phyloP scores from a whole-genome alignment of 2,888 invertebrate genomes.

The Ectropis crepuscularia region DNA sequence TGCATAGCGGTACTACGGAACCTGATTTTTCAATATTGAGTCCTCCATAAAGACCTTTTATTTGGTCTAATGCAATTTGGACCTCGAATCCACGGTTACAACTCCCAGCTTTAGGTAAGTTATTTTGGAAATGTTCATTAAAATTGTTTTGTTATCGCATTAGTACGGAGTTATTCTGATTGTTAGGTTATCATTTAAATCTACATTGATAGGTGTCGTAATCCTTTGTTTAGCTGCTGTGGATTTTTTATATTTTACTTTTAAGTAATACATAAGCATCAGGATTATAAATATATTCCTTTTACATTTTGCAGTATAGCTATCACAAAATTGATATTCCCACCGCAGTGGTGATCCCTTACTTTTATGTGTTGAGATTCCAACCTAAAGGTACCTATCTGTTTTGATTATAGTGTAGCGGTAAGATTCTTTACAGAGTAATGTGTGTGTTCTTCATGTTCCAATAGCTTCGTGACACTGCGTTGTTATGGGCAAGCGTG shows the following conservation, averaged over 20 bases:
- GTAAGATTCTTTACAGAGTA: too few relatives aligned
- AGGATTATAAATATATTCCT: too few relatives aligned
- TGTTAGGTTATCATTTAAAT: conserved; percentile 18
- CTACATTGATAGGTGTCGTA: conserved; percentile 17
- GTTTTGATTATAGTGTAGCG: too few relatives aligned
- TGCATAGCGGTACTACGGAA: conserved; percentile 73
- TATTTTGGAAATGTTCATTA: conserved; percentile 21
- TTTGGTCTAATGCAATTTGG: conserved; percentile 46
- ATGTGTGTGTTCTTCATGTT: too few relatives aligned
- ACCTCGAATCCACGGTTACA: conserved; percentile 46
- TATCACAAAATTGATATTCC: too few relatives aligned
- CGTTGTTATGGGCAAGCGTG: too few relatives aligned
- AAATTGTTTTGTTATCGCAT: conserved; percentile 23
- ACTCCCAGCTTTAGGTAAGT: conserved; percentile 51
- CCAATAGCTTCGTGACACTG: too few relatives aligned
- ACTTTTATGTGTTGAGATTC: too few relatives aligned
- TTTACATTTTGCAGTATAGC: too few relatives aligned
- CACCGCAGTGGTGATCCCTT: too few relatives aligned
- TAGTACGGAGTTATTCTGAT: conserved; percentile 11
- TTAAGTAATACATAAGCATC: too few relatives aligned
- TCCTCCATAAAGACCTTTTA: conserved; percentile 60
- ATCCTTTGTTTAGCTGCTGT: conserved; percentile 13
- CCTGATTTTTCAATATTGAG: conserved; percentile 59
- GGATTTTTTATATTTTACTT: neutral
- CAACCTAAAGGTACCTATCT: too few relatives aligned